These are phyloP conservation scores for Drosophila subquinaria DNA, from an alignment of 2,888 invertebrate species.

Conservation along the genomic window DNA sequence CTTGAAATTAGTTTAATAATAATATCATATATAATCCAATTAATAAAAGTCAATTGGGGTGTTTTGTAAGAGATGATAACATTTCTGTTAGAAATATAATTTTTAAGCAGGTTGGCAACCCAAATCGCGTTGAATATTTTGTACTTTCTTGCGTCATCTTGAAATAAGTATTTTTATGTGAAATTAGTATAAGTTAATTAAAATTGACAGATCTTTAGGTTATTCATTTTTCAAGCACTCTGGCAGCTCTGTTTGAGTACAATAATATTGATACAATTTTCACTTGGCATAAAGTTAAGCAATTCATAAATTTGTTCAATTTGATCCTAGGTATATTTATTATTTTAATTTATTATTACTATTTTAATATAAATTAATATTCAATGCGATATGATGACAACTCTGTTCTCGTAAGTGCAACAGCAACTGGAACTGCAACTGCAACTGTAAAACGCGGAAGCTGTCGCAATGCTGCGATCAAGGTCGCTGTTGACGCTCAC, in stretches of 20 bases:
- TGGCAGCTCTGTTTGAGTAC: slow-evolving; percentile 25
- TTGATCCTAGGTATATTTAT: no score
- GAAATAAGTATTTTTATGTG: no score
- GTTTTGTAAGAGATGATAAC: background rate
- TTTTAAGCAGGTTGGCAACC: slow-evolving; percentile 23
- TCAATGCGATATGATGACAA: slow-evolving; percentile 11
- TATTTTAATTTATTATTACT: no score
- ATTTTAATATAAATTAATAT: no score
- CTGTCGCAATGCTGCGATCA: slow-evolving; percentile 51
- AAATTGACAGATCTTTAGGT: background rate
- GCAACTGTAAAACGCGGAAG: slow-evolving; percentile 69
- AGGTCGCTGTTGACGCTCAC: slow-evolving; percentile 48
- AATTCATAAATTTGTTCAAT: no score
- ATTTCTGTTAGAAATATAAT: background rate
- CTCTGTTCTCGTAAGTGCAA: slow-evolving; percentile 21
- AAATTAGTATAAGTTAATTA: background rate
- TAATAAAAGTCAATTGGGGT: background rate
- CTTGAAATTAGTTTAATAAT: background rate
- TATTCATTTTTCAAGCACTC: background rate
- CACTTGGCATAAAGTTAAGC: no score
- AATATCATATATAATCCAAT: background rate
- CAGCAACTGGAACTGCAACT: slow-evolving; percentile 39
- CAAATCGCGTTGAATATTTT: background rate
- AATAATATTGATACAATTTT: no score
- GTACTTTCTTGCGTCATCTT: no score